phyloP scores from a whole-genome alignment of 2,888 invertebrate species.

The Brachynemurus nebulosus region DNA sequence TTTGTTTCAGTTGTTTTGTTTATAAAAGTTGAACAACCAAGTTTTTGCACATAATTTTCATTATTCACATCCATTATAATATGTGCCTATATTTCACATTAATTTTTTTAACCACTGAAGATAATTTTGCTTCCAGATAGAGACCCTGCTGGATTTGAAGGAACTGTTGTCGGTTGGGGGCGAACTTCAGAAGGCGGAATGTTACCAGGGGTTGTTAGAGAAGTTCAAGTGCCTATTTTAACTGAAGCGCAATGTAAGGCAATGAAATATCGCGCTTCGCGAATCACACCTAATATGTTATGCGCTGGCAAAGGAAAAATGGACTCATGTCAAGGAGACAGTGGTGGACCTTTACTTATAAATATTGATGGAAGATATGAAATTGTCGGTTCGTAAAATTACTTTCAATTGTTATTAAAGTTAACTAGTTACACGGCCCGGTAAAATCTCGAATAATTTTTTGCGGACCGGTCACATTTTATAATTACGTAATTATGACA shows the following conservation, averaged over 20 bases:
- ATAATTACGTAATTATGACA: too few species aligned
- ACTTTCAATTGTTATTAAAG: too few species aligned
- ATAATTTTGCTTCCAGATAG: slow-evolving; percentile 29
- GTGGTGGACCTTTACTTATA: slow-evolving; percentile 68
- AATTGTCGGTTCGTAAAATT: slow-evolving; percentile 63
- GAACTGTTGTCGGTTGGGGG: slow-evolving; percentile 79
- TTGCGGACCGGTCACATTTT: too few species aligned
- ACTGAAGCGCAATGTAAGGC: slow-evolving; percentile 63
- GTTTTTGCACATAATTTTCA: too few species aligned
- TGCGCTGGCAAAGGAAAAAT: slow-evolving; percentile 70
- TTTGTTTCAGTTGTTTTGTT: too few species aligned
- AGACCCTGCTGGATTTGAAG: slow-evolving; percentile 57
- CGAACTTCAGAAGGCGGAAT: slow-evolving; percentile 69
- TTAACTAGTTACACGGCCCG: too few species aligned
- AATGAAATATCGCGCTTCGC: slow-evolving; percentile 69
- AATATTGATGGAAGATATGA: slow-evolving; percentile 64
- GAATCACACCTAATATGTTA: slow-evolving; percentile 74
- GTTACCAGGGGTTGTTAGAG: slow-evolving; percentile 64
- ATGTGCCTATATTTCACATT: too few species aligned
- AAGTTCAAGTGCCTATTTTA: slow-evolving; percentile 73
- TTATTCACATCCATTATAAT: too few species aligned
- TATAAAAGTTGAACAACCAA: too few species aligned
- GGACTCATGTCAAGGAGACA: slow-evolving; percentile 83
- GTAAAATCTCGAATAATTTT: too few species aligned
- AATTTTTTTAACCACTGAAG: too few species aligned